Evolutionary conservation across 2,797 vertebrate species (phyloP).

Genomic region (Naso thynnoides): DNA sequence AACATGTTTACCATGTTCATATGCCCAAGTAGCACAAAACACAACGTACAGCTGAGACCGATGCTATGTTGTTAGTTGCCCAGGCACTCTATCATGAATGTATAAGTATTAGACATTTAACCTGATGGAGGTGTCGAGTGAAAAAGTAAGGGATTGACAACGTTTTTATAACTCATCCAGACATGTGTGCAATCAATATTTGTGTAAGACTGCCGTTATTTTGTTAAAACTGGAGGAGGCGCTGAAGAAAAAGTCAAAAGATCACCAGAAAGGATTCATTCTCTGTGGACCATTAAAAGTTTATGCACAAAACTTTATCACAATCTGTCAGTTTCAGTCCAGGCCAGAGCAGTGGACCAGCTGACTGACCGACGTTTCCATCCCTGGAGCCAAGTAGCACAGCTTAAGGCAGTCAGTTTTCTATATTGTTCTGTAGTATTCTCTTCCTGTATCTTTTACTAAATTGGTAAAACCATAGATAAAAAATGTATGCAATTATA

Average conservation of each 20-base stretch:
- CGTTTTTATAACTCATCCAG: too few relatives aligned
- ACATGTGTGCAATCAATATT: neutral
- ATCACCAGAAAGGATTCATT: neutral
- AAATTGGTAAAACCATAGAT: neutral
- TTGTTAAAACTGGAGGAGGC: neutral
- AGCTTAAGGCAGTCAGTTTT: rapidly evolving
- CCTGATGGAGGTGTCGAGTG: too few relatives aligned
- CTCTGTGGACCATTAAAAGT: neutral
- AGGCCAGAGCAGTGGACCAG: neutral
- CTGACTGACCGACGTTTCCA: neutral
- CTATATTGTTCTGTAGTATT: neutral
- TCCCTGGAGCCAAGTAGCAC: too few relatives aligned
- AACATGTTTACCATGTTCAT: too few relatives aligned
- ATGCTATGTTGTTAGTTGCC: too few relatives aligned
- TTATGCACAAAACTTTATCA: neutral
- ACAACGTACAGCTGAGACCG: too few relatives aligned
- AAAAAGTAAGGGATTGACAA: too few relatives aligned
- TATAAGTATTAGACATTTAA: too few relatives aligned
- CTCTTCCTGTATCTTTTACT: neutral
- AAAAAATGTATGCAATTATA: neutral
- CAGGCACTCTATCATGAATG: too few relatives aligned
- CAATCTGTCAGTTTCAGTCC: too few relatives aligned
- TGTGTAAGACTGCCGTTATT: neutral
- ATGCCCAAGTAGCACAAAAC: too few relatives aligned
- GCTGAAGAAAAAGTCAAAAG: neutral